Percentiles rank a stretch among this genome's conserved stretches.
These are phyloP conservation scores for Neogobius melanostomus DNA, from an alignment of 2,113 vertebrate genomes.

Conservation along the genomic window DNA sequence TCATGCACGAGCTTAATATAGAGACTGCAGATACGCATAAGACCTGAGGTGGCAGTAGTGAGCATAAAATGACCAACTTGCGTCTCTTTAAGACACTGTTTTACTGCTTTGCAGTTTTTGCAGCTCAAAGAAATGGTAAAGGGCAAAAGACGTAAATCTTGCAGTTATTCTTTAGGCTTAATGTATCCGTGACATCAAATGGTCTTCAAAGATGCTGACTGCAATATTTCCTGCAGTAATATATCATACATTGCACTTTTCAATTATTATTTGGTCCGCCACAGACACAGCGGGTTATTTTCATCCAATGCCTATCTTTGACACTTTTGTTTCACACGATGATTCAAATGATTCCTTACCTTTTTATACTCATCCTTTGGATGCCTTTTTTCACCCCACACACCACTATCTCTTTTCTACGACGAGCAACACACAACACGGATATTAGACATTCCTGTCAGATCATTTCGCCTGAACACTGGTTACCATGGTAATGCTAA, in stretches of 20 bases:
- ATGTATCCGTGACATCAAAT: too few species aligned
- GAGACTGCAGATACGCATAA: too few species aligned
- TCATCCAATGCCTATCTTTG: conserved; percentile 51
- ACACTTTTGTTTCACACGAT: conserved; percentile 14
- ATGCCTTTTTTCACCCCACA: background rate
- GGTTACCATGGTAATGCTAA: conserved; percentile 66
- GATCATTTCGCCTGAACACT: conserved; percentile 39
- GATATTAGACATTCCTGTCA: conserved; percentile 48
- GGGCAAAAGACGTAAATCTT: too few species aligned
- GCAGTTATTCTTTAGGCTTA: too few species aligned
- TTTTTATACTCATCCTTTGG: conserved; percentile 10
- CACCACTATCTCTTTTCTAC: conserved; percentile 13
- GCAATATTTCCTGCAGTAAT: too few species aligned
- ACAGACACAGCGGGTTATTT: conserved; percentile 55
- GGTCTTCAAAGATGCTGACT: too few species aligned
- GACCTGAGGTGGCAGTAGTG: too few species aligned
- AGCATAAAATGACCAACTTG: too few species aligned
- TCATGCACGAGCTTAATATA: too few species aligned
- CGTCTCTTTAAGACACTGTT: too few species aligned
- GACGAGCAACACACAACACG: conserved; percentile 31
- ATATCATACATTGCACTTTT: background rate
- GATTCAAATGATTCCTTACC: conserved; percentile 53
- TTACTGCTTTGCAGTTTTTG: too few species aligned
- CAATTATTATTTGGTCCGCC: conserved; percentile 13
- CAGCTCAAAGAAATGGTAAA: too few species aligned